Base-by-base conservation (phyloP, 2,113 vertebrate species). In the Trichomycterus rosablanca region DNA sequence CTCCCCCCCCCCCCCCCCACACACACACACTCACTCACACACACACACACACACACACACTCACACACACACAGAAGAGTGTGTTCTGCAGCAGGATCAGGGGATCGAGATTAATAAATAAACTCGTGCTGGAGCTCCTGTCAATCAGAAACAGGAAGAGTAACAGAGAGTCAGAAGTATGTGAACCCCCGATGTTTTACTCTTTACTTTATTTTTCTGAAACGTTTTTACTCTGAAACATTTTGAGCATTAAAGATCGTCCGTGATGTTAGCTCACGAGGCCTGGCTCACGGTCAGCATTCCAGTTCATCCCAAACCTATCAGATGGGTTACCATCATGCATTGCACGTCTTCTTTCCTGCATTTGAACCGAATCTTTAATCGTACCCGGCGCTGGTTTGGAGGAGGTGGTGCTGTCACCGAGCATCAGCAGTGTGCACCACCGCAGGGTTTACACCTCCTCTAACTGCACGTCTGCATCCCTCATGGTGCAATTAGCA, bases 401-500 rank as follows among this genome's bases (percentile, higher is more conserved):
- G n/a, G 26, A 35, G 39, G 7, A 14, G 37, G 45, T 30, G 34
- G 34, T 26, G 19, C 52, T 59, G 56, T 59, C 37, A 30, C 42
- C 44, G 37, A 45, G 40, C 61, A 45, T 60, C 45, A 52, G 46
- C 14, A 2, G 30, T 22, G 63, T 46, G 52, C 67, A 71, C 73
- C 78, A 77, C 74, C 76, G 75, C 69, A 76, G 72, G 68, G 63
- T 30, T 72, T 72, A 57, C 19, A 40, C 68, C 78, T 79, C 64
- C 26, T 63, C 52, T n/a, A 45, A 37, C 64, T 66, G 58, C 43
- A 5, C 18, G 30, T 61, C 66, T 26, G 44, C 16, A 78, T 83
- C 76, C 77, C 82, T 68, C 73, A 76, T 74, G 78, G 76, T 59
- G 76, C 75, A 82, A 83, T 86, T 83, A 82, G 73, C 52, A 51